Evolutionary conservation across 2,113 vertebrate genomes (phyloP).

Genomic region (Cyanoramphus novaezelandiae): DNA sequence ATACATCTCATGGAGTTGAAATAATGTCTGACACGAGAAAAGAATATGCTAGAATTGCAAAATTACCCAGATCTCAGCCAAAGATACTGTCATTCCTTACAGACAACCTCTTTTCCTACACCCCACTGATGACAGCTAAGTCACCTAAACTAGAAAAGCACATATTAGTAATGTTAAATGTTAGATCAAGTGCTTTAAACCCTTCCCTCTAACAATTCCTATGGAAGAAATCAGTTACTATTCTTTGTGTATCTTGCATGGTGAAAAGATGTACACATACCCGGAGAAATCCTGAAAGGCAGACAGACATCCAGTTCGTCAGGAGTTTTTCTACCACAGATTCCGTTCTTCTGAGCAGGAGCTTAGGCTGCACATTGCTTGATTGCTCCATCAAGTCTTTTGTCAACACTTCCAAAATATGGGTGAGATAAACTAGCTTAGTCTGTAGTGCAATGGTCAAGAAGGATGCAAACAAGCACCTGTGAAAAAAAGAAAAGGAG

Average conservation of each 20-base stretch:
- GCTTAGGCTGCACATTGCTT: constrained; percentile 87
- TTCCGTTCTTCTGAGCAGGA: constrained; percentile 90
- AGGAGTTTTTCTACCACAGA: constrained; percentile 93
- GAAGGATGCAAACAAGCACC: constrained; percentile 89
- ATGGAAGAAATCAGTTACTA: not conserved
- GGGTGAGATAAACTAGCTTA: constrained; percentile 89
- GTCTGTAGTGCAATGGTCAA: constrained; percentile 90
- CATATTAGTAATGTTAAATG: not conserved
- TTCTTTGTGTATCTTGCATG: not conserved
- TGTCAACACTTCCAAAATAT: constrained; percentile 88
- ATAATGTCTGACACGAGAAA: not conserved
- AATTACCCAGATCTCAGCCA: not conserved
- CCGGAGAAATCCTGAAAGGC: constrained; percentile 93
- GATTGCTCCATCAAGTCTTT: constrained; percentile 87
- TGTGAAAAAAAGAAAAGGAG: constrained; percentile 44
- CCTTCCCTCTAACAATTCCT: not conserved
- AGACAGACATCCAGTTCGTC: constrained; percentile 98
- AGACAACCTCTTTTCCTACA: not conserved
- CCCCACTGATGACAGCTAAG: not conserved
- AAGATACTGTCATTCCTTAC: not conserved
- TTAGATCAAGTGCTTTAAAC: not conserved
- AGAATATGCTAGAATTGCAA: not conserved
- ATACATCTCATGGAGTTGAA: not conserved
- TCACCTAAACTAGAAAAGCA: not conserved
- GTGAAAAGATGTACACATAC: constrained; percentile 67